A percentile compares a stretch with the other conserved stretches of the same genome.
Evolutionary conservation across 2,797 vertebrate species (phyloP).

Genomic region (Allenopithecus nigroviridis): DNA sequence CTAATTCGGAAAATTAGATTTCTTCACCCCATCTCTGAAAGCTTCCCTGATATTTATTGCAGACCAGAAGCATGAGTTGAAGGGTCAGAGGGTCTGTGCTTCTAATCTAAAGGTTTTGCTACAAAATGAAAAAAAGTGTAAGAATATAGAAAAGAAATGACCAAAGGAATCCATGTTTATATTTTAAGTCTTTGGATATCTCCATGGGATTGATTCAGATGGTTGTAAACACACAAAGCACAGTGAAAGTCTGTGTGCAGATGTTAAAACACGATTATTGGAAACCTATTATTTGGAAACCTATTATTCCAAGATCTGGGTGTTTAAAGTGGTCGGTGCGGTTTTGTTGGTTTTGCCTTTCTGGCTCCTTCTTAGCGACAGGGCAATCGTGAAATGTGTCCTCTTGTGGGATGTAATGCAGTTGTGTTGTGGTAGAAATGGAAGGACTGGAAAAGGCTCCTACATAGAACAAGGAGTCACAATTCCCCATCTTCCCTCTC

Average conservation of each 20-base stretch:
- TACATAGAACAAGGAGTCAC: not conserved
- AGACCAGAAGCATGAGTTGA: not conserved
- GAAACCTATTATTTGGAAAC: not conserved
- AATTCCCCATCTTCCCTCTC: not conserved
- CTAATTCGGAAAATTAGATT: slow-evolving; percentile 1
- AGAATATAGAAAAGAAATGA: slow-evolving; percentile 31
- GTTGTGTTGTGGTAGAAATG: not conserved
- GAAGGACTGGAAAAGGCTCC: slow-evolving; percentile 27
- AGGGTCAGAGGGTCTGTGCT: not conserved
- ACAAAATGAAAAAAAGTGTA: not conserved
- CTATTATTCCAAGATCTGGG: slow-evolving; percentile 10
- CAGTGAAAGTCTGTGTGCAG: not conserved
- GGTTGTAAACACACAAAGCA: not conserved
- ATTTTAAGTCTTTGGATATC: slow-evolving; percentile 25
- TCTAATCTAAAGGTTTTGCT: slow-evolving; percentile 35
- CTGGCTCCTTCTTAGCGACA: not conserved
- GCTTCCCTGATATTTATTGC: not conserved
- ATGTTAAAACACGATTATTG: not conserved
- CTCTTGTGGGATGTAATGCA: not conserved
- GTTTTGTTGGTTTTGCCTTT: not conserved
- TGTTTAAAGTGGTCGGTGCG: not conserved
- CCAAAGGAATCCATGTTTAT: not conserved
- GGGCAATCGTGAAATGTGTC: not conserved
- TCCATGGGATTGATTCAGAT: not conserved
- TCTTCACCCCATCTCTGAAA: not conserved